phyloP scores from a whole-genome alignment of 2,888 invertebrate species.

The Arrhopalites spinosus region DNA sequence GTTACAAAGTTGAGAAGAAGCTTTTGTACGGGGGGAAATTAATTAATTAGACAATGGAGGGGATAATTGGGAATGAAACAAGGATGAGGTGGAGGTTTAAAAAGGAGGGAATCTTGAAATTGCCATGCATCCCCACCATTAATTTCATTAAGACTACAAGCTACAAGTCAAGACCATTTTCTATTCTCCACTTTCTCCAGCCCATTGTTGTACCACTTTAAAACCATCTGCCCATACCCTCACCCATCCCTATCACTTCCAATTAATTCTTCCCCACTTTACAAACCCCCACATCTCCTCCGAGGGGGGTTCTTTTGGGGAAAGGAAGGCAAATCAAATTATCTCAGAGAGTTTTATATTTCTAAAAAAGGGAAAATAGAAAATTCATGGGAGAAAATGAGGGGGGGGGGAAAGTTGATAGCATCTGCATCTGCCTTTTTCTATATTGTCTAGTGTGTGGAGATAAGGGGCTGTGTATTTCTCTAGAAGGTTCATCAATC shows the following conservation, averaged over 20 bases:
- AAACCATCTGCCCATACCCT: too few relatives aligned
- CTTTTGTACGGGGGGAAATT: conserved; percentile 10
- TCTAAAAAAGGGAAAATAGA: too few relatives aligned
- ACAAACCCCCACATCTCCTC: neutral
- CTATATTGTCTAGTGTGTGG: too few relatives aligned
- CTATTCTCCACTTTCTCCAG: neutral
- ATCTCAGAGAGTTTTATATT: too few relatives aligned
- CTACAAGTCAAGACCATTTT: neutral
- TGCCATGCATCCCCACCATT: neutral
- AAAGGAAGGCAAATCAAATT: too few relatives aligned
- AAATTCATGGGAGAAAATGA: neutral
- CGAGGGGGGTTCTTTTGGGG: too few relatives aligned
- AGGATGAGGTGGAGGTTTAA: neutral
- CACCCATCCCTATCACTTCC: conserved; percentile 20
- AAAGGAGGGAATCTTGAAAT: neutral
- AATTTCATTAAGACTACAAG: conserved; percentile 21
- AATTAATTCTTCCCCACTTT: conserved; percentile 27
- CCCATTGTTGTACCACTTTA: neutral
- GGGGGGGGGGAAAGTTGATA: neutral
- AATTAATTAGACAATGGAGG: conserved; percentile 24
- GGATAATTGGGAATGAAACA: conserved; percentile 20
- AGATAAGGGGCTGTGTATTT: too few relatives aligned
- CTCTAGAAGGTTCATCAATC: conserved; percentile 24
- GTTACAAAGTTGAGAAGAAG: neutral
- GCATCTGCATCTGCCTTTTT: neutral